Evolutionary conservation across 2,113 vertebrate genomes (phyloP).

Genomic region (Neodon shergylaensis): DNA sequence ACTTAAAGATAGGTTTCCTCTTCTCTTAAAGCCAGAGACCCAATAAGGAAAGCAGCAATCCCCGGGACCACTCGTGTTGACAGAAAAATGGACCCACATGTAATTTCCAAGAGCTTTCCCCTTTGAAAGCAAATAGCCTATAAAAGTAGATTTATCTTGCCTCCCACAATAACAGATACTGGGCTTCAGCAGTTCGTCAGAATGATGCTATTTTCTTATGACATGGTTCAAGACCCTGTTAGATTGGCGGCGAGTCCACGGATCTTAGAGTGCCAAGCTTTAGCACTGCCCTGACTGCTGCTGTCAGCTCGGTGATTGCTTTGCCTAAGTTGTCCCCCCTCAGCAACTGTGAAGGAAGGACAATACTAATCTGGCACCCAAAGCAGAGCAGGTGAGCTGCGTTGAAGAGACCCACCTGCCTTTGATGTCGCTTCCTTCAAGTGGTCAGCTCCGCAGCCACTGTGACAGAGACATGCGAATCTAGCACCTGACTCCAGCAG

Average conservation of each 20-base stretch:
- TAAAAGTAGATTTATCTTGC: constrained; percentile 48
- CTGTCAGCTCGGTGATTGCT: no score
- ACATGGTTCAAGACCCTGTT: neutral
- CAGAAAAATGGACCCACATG: constrained; percentile 43
- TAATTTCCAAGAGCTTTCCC: constrained; percentile 32
- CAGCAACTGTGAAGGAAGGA: no score
- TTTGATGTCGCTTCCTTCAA: neutral
- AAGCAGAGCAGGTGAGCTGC: no score
- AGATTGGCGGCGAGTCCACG: neutral
- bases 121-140: constrained; percentile 13
- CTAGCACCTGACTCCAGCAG: no score
- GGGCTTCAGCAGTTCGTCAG: accelerated
- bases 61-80: neutral
- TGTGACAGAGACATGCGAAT: neutral
- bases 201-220: neutral
- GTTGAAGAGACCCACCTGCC: neutral
- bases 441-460: no score
- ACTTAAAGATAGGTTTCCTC: neutral
- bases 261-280: neutral
- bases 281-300: neutral
- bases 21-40: neutral
- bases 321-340: neutral
- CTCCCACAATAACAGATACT: accelerated
- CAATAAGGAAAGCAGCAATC: neutral
- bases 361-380: neutral